phyloP scores from a whole-genome alignment of 2,888 invertebrate species.

The Drosophila rellima region DNA sequence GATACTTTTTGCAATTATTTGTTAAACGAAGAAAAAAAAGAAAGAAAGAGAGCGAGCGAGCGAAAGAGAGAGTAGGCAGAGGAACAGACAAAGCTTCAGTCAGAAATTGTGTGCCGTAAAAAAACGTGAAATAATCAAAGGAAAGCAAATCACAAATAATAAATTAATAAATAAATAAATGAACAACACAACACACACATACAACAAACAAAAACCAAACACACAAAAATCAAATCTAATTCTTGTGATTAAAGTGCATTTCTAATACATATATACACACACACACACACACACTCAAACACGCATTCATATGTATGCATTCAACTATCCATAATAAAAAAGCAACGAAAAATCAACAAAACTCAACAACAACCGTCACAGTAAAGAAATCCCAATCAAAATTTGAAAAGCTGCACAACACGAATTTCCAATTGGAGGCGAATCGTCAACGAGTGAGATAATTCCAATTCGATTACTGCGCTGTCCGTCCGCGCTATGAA shows the following conservation, averaged over 20 bases:
- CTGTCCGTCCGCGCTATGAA: slow-evolving; percentile 83
- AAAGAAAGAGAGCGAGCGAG: slow-evolving; percentile 2
- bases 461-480: slow-evolving; percentile 43
- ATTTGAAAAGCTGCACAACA: slow-evolving; percentile 32
- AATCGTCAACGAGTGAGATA: slow-evolving; percentile 42
- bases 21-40: slow-evolving; percentile 58
- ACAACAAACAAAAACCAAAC: slow-evolving; percentile 29
- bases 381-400: slow-evolving; percentile 16
- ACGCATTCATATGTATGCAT: slow-evolving; percentile 1
- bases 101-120: slow-evolving; percentile 64
- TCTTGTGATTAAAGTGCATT: slow-evolving; percentile 82
- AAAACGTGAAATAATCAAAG: slow-evolving; percentile 47
- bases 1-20: slow-evolving; percentile 82
- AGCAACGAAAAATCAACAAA: slow-evolving; percentile 41
- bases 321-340: slow-evolving; percentile 46
- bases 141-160: slow-evolving; percentile 34
- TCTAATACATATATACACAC: slow-evolving; percentile 67
- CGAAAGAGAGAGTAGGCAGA: slow-evolving; percentile 17
- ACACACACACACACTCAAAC: slow-evolving; percentile 16
- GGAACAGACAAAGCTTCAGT: slow-evolving; percentile 44
- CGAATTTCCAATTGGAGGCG: slow-evolving; percentile 36
- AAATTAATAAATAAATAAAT: slow-evolving; percentile 35
- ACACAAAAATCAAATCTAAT: slow-evolving; percentile 69
- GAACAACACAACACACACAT: slow-evolving; percentile 21
- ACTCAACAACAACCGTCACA: slow-evolving; percentile 8